Conservation (phyloP, 2,113 vertebrate species). For the Pongo pygmaeus region DNA sequence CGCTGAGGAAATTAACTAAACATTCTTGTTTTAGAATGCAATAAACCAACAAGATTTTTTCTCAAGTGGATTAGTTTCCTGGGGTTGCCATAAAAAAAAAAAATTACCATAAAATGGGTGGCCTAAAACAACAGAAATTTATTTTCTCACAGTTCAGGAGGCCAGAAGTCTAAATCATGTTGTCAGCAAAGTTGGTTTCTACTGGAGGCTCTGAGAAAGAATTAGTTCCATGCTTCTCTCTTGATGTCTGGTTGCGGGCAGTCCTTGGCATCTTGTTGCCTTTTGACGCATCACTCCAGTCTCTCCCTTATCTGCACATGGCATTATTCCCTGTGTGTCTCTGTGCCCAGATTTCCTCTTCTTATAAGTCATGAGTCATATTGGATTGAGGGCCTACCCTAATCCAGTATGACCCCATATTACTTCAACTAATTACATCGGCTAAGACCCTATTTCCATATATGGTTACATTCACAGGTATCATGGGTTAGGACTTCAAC, state of each 20-base stretch:
- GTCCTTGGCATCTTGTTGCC: not conserved
- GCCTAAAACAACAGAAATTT: not conserved
- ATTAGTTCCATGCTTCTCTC: no score
- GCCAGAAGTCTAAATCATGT: not conserved
- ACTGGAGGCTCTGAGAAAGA: not conserved
- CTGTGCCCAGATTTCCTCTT: not conserved
- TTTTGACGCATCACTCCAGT: rapidly evolving
- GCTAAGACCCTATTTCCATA: not conserved
- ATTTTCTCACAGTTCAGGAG: not conserved
- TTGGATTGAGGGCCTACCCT: not conserved
- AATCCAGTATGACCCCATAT: not conserved
- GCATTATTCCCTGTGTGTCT: not conserved
- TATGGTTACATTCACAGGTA: not conserved
- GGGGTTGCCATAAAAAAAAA: not conserved
- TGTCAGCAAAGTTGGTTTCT: not conserved
- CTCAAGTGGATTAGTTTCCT: not conserved
- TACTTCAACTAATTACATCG: not conserved
- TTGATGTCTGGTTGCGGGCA: no score
- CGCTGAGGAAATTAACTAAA: not conserved
- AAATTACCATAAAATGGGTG: not conserved
- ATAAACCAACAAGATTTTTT: not conserved
- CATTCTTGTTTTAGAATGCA: not conserved
- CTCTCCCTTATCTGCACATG: not conserved
- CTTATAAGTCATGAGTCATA: not conserved
- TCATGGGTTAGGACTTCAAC: not conserved